phyloP scores from a whole-genome alignment of 2,888 invertebrate genomes.

The Eutolmus rufibarbis region DNA sequence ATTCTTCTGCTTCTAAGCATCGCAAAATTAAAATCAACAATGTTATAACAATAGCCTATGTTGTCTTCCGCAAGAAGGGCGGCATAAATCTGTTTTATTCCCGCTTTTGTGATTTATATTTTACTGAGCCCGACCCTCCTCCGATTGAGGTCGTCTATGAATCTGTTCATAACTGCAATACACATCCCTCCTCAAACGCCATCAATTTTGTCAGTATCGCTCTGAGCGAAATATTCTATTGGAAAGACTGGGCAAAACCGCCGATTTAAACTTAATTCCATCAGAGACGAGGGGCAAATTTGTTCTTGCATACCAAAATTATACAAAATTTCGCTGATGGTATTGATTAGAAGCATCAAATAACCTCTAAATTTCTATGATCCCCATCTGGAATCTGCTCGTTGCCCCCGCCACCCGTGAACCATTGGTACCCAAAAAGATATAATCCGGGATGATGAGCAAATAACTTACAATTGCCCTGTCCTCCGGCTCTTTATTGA shows the following conservation, averaged over 20 bases:
- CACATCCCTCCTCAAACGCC: background rate
- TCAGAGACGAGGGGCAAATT: background rate
- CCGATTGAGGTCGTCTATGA: background rate
- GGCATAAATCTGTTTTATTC: background rate
- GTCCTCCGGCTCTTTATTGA: background rate
- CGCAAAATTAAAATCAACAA: background rate
- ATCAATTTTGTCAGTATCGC: background rate
- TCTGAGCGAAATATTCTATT: background rate
- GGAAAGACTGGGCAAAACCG: background rate
- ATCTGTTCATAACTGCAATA: background rate
- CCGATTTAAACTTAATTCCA: background rate
- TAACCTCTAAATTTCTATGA: background rate
- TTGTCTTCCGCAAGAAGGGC: background rate
- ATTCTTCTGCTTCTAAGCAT: background rate
- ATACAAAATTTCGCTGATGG: background rate
- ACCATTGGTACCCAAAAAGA: background rate
- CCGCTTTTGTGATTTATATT: background rate
- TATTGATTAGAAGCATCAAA: background rate
- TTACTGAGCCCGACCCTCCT: background rate
- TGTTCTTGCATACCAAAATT: background rate
- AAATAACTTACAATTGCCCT: background rate
- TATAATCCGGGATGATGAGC: background rate
- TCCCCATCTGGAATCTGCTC: background rate
- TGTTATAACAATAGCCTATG: background rate
- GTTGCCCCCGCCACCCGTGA: background rate